These are phyloP conservation scores for Tetragnatha montana DNA, from an alignment of 2,888 invertebrate species.

Conservation along the genomic window DNA sequence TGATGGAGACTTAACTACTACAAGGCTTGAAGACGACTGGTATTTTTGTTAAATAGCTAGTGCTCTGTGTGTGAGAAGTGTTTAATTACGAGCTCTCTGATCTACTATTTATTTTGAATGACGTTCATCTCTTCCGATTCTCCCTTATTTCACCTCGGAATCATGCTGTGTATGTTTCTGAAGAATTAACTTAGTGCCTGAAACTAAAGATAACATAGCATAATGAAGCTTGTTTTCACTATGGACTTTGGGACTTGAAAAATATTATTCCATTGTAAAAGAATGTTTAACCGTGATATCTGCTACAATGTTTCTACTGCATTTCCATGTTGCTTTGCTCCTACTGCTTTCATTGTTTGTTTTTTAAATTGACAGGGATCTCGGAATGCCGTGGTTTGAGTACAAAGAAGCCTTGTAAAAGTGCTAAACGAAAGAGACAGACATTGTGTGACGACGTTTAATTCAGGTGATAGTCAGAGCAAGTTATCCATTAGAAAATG, in stretches of 20 bases:
- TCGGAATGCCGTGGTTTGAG: neutral
- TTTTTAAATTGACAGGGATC: neutral
- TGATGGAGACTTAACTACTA: slow-evolving; percentile 26
- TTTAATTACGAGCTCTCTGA: slow-evolving; percentile 56
- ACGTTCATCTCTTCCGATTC: slow-evolving; percentile 28
- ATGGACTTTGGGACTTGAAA: slow-evolving; percentile 21
- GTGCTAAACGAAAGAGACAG: neutral
- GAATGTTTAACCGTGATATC: slow-evolving; percentile 19
- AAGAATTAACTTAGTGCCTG: slow-evolving; percentile 68
- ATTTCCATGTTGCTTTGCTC: slow-evolving; percentile 9
- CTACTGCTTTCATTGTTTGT: neutral
- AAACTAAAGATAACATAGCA: slow-evolving; percentile 50
- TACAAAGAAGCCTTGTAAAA: neutral
- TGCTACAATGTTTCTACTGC: slow-evolving; percentile 26
- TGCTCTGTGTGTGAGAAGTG: slow-evolving; percentile 49
- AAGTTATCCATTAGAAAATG: too few species aligned
- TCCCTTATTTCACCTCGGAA: slow-evolving; percentile 52
- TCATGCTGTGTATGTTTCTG: slow-evolving; percentile 61
- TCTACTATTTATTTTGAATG: slow-evolving; percentile 47
- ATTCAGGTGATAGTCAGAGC: neutral
- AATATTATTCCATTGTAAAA: slow-evolving; percentile 22
- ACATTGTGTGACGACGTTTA: neutral
- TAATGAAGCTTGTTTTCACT: slow-evolving; percentile 60
- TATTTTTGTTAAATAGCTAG: slow-evolving; percentile 64
- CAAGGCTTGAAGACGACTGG: slow-evolving; percentile 44